Base-by-base conservation (phyloP, 2,888 invertebrate genomes). In the Keiferia lycopersicella region DNA sequence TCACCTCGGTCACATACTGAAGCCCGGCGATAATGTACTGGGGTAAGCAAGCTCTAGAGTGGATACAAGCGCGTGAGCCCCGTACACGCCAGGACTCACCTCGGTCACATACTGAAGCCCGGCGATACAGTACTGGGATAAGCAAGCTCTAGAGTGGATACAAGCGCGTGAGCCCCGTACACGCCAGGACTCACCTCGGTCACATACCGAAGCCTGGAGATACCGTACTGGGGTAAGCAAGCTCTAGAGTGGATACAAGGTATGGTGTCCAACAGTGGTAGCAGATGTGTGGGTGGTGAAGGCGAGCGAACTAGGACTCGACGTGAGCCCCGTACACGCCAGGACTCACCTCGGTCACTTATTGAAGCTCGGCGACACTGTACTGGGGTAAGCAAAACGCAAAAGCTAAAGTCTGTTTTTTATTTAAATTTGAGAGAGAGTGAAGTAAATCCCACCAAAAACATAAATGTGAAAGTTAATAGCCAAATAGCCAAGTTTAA, bases 251-350 rank as follows among this genome's bases (percentile, higher is more conserved):
- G n/a, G n/a, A n/a, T n/a, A n/a, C 98, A 98, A 91, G 98, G 98
- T 1, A 92, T 94, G 62, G 93, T 98, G 64, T 98, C 98, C 0
- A 93, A 93, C 65, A 97, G 94, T 96, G 2, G 88, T 98, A 61
- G 96, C 98, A 7, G 99, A 99, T 84, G 95, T 97, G 38, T 99
- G 98, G 98, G 94, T 99, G 0, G 96, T 98, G 0, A 96, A 95
- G 80, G 94, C 97, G 18, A 96, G 95, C 64, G 97, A 98, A 74
- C 87, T 98, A 61, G 99, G 99, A 0, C 89, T 95, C 0, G 95
- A 95, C 68, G 95, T 96, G 53, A 96, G 94, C 73, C 94, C 95
- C 0, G 94, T 96, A 70, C 98, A 98, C 80, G 95, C 97, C 8
- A 94, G 96, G 70, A 98, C 98, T 1, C 99, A 99, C 92, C 91